phyloP scores from a whole-genome alignment of 2,888 invertebrate species.

The Dynastes hyllus region DNA sequence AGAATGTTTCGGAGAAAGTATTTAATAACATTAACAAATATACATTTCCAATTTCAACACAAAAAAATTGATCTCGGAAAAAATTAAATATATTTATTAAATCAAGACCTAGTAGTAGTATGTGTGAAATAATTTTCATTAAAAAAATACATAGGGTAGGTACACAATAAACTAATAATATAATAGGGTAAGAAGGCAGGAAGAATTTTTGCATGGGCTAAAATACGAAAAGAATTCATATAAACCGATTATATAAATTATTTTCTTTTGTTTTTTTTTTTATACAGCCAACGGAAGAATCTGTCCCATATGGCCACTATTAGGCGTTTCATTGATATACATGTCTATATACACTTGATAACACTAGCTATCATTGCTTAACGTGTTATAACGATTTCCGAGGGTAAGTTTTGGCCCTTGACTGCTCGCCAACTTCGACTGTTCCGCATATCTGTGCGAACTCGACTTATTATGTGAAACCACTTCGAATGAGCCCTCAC shows the following conservation, averaged over 20 bases:
- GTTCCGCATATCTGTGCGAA: constrained; percentile 71
- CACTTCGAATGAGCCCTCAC: constrained; percentile 76
- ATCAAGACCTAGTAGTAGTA: constrained; percentile 17
- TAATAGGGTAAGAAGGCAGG: constrained; percentile 16
- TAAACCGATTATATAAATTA: constrained; percentile 47
- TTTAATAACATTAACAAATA: constrained; percentile 44
- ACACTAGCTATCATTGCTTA: constrained; percentile 75
- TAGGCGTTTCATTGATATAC: constrained; percentile 56
- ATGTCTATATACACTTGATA: constrained; percentile 57
- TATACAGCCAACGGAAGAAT: constrained; percentile 50
- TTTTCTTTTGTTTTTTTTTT: constrained; percentile 42
- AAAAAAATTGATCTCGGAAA: constrained; percentile 26
- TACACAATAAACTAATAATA: constrained; percentile 42
- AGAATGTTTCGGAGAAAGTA: neutral
- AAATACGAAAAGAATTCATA: constrained; percentile 50
- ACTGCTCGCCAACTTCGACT: constrained; percentile 69
- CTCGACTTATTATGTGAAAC: constrained; percentile 75
- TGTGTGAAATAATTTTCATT: constrained; percentile 36
- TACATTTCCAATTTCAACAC: constrained; percentile 30
- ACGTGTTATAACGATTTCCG: constrained; percentile 79
- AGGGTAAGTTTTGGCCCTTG: constrained; percentile 75
- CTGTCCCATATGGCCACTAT: constrained; percentile 61
- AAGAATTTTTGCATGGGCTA: constrained; percentile 46
- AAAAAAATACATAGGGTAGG: constrained; percentile 37
- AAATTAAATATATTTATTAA: constrained; percentile 39